Base-by-base conservation (phyloP, 2,888 invertebrate genomes). In the Caprella mutica region DNA sequence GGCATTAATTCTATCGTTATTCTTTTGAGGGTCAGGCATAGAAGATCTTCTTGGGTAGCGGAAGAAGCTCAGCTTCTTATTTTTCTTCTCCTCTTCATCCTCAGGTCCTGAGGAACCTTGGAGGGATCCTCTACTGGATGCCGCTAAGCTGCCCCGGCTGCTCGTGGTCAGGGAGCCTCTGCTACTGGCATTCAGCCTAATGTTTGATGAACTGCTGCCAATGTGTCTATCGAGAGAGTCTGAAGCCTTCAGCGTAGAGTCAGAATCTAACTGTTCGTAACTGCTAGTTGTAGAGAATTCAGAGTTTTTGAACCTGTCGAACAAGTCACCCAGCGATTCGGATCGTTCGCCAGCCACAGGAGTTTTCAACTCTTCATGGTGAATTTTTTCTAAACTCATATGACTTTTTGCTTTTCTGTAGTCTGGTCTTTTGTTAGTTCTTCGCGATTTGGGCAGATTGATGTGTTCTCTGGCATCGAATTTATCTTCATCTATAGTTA, bases 211-310 rank as follows among this genome's bases (percentile, higher is more conserved):
- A 44, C 59, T 61, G 27, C 61, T 61, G 23, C 65, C 61, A 14
- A 65, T 60, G 54, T 65, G 65, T 12, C 63, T 54, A 27, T 65
- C 65, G 9, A 63, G 42, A 39, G 63, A 63, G 48, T 65, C 65
- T 8, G 65, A 58, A 2, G 65, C 60, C 44, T 60, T 60, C n/a
- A 63, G 50, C 6, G 65, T 65, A 17, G 65, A 65, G 55, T 65
- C 65, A 14, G 63, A 63, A 39, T 63, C 65, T 3, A 63, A 50
- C 55, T 63, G 65, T 38, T 65, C 65, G 43, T 60, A 63, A 50
- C 63, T 63, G 33, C 58, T 58, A 5, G 48, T 48, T 21, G 48
- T 48, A n/a, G 58, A 65, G 35, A 64, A 64, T 48, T 65, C 65
- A 14, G 58, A 58, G 9, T 59, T 57, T 8, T 57, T 56, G 21